Evolutionary conservation across 2,888 invertebrate species (phyloP).

Genomic region (Amiota mariae): DNA sequence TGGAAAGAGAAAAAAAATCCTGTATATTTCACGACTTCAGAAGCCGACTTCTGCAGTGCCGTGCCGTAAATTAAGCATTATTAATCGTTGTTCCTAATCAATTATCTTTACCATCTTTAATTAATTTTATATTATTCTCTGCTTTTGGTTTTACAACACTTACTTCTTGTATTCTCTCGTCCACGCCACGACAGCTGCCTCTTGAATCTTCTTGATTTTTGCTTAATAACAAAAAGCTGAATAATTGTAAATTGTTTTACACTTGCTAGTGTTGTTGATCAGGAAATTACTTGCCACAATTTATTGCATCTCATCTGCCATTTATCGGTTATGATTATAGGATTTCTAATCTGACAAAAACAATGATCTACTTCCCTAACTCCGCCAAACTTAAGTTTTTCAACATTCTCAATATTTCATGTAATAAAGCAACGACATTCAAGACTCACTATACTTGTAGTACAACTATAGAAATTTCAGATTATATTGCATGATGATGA

Average conservation of each 20-base stretch:
- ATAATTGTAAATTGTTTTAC: constrained; percentile 26
- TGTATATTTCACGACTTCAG: constrained; percentile 22
- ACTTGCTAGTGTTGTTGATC: constrained; percentile 29
- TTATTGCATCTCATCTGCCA: constrained; percentile 39
- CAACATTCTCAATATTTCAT: constrained; percentile 43
- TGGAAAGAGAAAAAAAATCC: background rate
- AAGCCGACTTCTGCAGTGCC: constrained; percentile 29
- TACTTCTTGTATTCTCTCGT: background rate
- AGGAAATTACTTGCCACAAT: constrained; percentile 58
- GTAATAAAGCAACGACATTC: background rate
- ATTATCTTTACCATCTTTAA: constrained; percentile 74
- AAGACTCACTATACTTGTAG: background rate
- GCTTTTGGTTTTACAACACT: constrained; percentile 45
- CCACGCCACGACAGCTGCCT: background rate
- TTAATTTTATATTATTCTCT: constrained; percentile 72
- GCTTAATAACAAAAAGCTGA: background rate
- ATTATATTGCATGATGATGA: constrained; percentile 16
- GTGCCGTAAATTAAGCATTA: constrained; percentile 64
- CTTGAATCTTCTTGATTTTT: constrained; percentile 1
- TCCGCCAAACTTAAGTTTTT: constrained; percentile 49
- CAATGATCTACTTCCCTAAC: constrained; percentile 45
- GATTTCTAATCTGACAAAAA: constrained; percentile 50
- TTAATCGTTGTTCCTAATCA: constrained; percentile 74
- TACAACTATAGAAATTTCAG: background rate
- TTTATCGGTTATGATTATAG: constrained; percentile 56